Percentiles rank a stretch among this genome's conserved stretches.
Conservation (phyloP, 2,797 vertebrate species). For the Threskiornis aethiopicus region DNA sequence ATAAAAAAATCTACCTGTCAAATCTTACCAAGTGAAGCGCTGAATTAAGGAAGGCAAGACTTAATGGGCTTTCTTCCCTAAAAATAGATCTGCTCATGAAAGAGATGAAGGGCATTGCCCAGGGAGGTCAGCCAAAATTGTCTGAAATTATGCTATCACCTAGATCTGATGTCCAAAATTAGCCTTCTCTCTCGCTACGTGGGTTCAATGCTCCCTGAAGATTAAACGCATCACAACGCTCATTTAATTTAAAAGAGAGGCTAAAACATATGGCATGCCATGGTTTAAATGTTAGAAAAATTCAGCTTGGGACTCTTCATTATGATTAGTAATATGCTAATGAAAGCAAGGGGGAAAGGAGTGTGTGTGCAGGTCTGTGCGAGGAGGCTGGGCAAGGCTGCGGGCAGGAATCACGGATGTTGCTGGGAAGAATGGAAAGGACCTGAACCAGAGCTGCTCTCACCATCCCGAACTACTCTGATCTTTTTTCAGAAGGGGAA, state of each 20-base stretch:
- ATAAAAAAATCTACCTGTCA: conserved; percentile 5
- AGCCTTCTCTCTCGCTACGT: background rate
- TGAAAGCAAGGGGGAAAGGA: background rate
- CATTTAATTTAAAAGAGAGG: conserved; percentile 15
- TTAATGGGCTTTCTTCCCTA: conserved; percentile 33
- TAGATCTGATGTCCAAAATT: conserved; percentile 51
- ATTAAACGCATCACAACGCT: conserved; percentile 15
- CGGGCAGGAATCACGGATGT: background rate
- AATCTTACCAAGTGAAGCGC: background rate
- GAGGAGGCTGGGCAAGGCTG: background rate
- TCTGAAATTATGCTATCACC: conserved; percentile 27
- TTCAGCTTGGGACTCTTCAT: background rate
- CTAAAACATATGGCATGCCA: background rate
- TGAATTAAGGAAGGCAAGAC: conserved; percentile 17
- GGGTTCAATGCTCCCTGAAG: conserved; percentile 34
- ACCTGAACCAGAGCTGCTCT: background rate
- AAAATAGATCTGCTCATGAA: conserved; percentile 37
- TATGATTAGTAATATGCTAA: background rate
- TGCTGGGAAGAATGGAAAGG: background rate
- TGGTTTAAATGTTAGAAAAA: background rate
- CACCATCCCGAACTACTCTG: background rate
- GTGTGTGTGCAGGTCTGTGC: background rate
- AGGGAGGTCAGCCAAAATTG: conserved; percentile 41
- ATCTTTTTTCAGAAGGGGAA: conserved; percentile 14
- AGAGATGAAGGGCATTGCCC: conserved; percentile 47